A percentile compares a stretch with the other conserved stretches of the same genome.
Conservation (phyloP, 2,888 invertebrate genomes). For the Phyllotreta cruciferae region DNA sequence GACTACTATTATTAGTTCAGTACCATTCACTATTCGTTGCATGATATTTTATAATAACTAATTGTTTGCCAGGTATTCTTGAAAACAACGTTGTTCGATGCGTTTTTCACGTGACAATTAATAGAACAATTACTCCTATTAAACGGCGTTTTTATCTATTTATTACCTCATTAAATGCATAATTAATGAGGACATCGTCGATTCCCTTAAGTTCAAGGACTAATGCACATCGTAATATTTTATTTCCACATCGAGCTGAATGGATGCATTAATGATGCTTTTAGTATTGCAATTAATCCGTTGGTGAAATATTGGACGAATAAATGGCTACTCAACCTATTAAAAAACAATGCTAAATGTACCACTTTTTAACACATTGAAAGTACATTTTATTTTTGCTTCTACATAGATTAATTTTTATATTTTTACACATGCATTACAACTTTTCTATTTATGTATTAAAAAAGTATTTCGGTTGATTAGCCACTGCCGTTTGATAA, state of each 20-base stretch:
- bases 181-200: slow-evolving; percentile 17
- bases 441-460: no score
- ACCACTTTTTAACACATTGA: background rate
- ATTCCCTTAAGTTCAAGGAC: slow-evolving; percentile 24
- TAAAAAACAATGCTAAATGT: background rate
- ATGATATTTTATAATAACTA: background rate
- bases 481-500: slow-evolving; percentile 4
- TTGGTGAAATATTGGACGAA: slow-evolving; percentile 10
- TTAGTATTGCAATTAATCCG: slow-evolving; percentile 17
- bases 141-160: background rate
- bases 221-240: slow-evolving; percentile 8
- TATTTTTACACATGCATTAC: background rate
- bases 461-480: background rate
- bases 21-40: background rate
- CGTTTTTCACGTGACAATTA: no score
- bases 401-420: background rate
- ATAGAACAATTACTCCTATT: no score
- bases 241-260: slow-evolving; percentile 14
- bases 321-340: background rate
- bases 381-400: background rate
- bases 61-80: background rate
- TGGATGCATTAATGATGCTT: slow-evolving; percentile 24
- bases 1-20: background rate
- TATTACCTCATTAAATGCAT: slow-evolving; percentile 11
- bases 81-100: background rate